Percentiles rank a stretch among this genome's conserved stretches.
These are phyloP conservation scores for Drosophila robusta DNA, from an alignment of 2,888 invertebrate species.

Conservation along the genomic window DNA sequence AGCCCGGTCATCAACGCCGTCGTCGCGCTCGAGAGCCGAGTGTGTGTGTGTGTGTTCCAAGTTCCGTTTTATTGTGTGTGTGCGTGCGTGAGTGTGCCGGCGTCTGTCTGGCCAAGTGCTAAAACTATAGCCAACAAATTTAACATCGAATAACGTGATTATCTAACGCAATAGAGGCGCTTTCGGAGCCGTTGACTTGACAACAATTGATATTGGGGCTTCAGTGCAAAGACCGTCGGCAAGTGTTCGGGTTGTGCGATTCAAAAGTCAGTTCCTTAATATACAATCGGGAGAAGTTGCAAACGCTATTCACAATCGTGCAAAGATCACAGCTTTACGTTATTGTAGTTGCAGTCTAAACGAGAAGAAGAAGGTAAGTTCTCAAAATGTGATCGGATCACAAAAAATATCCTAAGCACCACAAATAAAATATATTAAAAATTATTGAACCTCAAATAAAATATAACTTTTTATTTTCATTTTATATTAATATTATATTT, in stretches of 20 bases:
- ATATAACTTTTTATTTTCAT: too few relatives aligned
- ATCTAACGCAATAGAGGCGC: background rate
- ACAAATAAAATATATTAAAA: background rate
- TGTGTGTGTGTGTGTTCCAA: conserved; percentile 8
- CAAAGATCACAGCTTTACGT: background rate
- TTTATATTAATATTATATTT: too few relatives aligned
- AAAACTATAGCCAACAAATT: conserved; percentile 27
- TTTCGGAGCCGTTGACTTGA: conserved; percentile 4
- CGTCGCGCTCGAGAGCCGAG: conserved; percentile 59
- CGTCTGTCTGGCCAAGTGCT: conserved; percentile 27
- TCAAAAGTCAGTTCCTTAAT: conserved; percentile 21
- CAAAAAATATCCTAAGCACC: background rate
- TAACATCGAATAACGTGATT: conserved; percentile 7
- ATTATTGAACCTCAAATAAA: too few relatives aligned
- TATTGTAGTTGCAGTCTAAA: background rate
- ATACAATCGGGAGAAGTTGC: background rate
- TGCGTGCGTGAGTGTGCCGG: conserved; percentile 16
- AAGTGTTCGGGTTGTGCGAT: conserved; percentile 38
- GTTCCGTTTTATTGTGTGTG: conserved; percentile 4
- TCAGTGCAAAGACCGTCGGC: conserved; percentile 66
- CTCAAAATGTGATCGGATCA: too few relatives aligned
- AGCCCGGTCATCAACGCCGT: conserved; percentile 73
- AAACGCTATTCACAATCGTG: background rate
- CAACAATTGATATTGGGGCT: conserved; percentile 24
- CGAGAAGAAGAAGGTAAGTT: conserved; percentile 38